Conservation (phyloP, 1,140 invertebrate genomes). For the Drosophila kepulauana region DNA sequence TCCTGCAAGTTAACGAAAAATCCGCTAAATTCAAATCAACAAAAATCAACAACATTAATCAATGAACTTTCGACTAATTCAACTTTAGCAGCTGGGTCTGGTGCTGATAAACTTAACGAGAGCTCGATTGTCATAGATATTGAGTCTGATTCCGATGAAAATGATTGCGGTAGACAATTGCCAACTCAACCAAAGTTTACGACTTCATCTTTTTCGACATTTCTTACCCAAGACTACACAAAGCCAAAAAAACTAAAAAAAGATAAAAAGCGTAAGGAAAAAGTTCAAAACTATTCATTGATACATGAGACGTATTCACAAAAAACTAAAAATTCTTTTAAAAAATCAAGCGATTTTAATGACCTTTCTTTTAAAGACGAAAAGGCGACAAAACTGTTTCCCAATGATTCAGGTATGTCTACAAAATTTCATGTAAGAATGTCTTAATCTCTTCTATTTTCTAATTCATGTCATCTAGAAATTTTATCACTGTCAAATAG, state of each 20-base stretch:
- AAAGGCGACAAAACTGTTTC: conserved; percentile 8
- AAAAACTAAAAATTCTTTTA: conserved; percentile 7
- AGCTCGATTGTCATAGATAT: conserved; percentile 74
- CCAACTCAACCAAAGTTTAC: conserved; percentile 9
- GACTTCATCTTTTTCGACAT: conserved; percentile 11
- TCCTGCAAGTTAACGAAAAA: conserved; percentile 19
- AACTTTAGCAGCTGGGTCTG: conserved; percentile 49
- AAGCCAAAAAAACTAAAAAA: conserved; percentile 69
- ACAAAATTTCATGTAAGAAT: background rate
- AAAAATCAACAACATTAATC: conserved; percentile 23
- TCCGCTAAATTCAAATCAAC: background rate
- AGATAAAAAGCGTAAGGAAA: conserved; percentile 65
- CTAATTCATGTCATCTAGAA: conserved; percentile 43
- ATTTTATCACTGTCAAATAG: conserved; percentile 79
- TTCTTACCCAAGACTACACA: conserved; percentile 18
- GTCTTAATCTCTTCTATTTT: background rate
- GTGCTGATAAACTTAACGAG: conserved; percentile 68
- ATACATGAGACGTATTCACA: conserved; percentile 17
- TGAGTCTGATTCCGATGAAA: conserved; percentile 76
- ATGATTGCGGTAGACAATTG: conserved; percentile 32
- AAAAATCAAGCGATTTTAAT: conserved; percentile 22
- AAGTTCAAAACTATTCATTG: conserved; percentile 6
- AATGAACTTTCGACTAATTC: conserved; percentile 60
- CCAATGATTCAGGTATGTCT: conserved; percentile 59
- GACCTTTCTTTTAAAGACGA: conserved; percentile 11